Conservation (phyloP, 1,140 invertebrate genomes). For the Psilanteris sp. region DNA sequence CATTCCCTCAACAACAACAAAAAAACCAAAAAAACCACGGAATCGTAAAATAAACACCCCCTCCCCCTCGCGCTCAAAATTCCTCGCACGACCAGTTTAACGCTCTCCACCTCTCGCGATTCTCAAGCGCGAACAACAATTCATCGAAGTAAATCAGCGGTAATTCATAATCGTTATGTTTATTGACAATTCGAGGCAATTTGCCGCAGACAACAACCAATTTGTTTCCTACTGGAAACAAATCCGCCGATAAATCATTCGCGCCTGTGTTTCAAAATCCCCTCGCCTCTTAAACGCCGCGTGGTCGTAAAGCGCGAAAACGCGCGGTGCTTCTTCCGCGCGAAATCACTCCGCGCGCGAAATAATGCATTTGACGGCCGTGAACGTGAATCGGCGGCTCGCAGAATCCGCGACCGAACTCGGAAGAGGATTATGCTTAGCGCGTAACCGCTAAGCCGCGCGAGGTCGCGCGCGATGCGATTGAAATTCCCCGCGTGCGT, state of each 20-base stretch:
- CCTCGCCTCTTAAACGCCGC: conserved; percentile 2
- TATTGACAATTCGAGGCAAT: conserved; percentile 21
- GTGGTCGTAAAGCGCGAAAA: conserved; percentile 23
- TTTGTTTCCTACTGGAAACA: conserved; percentile 35
- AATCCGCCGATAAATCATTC: conserved; percentile 22
- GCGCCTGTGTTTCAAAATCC: conserved; percentile 1
- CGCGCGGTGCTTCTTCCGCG: background rate
- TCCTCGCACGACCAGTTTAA: too few relatives aligned
- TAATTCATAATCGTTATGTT: conserved; percentile 16
- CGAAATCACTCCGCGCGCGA: conserved; percentile 7
- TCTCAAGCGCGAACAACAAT: conserved; percentile 11
- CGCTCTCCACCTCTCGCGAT: too few relatives aligned
- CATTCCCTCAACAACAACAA: too few relatives aligned
- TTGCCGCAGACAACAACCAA: conserved; percentile 15
- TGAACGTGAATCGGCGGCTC: conserved; percentile 6
- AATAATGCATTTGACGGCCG: conserved; percentile 18
- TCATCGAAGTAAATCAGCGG: conserved; percentile 14
- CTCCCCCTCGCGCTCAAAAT: too few relatives aligned
- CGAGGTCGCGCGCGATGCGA: conserved; percentile 10
- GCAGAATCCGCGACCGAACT: conserved; percentile 2
- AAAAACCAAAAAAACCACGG: too few relatives aligned
- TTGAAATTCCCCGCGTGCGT: conserved; percentile 25
- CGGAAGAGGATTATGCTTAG: conserved; percentile 12
- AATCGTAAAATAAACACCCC: too few relatives aligned
- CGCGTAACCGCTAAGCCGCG: conserved; percentile 14